A percentile compares a stretch with the other conserved stretches of the same genome.
These are phyloP conservation scores for Drosophila vallismaia DNA, from an alignment of 2,888 invertebrate species.

Conservation along the genomic window DNA sequence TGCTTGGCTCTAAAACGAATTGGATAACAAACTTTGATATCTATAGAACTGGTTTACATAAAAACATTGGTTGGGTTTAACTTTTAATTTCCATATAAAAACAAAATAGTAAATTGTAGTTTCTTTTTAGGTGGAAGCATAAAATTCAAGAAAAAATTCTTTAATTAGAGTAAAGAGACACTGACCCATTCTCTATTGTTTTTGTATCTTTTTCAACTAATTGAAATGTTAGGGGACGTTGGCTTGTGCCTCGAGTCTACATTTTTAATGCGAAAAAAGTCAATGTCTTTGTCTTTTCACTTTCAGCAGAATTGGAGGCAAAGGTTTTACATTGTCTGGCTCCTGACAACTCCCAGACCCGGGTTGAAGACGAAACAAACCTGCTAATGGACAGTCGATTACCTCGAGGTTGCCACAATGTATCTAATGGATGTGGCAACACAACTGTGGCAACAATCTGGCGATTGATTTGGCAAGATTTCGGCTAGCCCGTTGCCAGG, in stretches of 20 bases:
- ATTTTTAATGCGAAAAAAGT: constrained; percentile 5
- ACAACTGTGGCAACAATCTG: constrained; percentile 34
- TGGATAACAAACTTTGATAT: background rate
- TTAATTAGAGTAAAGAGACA: background rate
- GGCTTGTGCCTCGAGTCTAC: constrained; percentile 10
- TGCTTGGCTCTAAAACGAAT: background rate
- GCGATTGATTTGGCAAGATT: constrained; percentile 61
- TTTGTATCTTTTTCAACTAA: constrained; percentile 10
- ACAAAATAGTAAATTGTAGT: too few species aligned
- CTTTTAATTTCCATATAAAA: too few species aligned
- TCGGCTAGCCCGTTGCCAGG: constrained; percentile 25
- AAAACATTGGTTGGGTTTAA: background rate
- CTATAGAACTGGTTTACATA: background rate
- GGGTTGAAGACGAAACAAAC: constrained; percentile 4
- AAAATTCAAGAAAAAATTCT: background rate
- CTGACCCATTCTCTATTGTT: constrained; percentile 1
- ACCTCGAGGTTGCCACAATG: constrained; percentile 55
- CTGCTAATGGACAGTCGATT: constrained; percentile 26
- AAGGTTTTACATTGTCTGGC: constrained; percentile 16
- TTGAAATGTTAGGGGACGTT: constrained; percentile 37
- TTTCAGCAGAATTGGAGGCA: constrained; percentile 17
- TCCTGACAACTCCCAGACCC: constrained; percentile 3
- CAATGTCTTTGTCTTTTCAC: constrained; percentile 26
- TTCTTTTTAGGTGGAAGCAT: background rate
- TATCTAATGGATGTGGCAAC: constrained; percentile 64